Evolutionary conservation across 2,113 vertebrate species (phyloP).

Genomic region (Lamprologus ornatipinnis): DNA sequence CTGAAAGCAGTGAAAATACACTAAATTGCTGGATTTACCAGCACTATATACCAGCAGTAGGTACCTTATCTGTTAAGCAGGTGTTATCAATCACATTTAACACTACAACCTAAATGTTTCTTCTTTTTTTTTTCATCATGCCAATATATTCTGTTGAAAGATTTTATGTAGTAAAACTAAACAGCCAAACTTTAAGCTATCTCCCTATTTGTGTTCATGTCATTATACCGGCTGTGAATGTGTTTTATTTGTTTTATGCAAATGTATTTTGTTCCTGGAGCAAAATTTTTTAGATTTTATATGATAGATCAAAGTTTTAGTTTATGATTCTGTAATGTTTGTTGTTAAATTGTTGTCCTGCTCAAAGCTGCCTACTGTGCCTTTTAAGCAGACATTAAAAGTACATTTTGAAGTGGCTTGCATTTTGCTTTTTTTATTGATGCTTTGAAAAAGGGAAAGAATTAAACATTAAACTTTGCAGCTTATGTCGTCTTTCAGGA

Average conservation of each 20-base stretch:
- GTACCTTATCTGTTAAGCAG: neutral
- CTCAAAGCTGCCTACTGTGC: conserved; percentile 20
- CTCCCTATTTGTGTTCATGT: neutral
- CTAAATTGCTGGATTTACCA: neutral
- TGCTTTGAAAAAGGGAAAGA: neutral
- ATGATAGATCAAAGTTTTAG: neutral
- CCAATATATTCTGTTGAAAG: neutral
- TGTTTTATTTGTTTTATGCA: neutral
- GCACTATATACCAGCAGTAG: neutral
- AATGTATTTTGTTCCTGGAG: neutral
- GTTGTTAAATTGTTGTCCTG: neutral
- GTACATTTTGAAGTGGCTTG: neutral
- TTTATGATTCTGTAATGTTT: neutral
- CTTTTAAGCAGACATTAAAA: conserved; percentile 31
- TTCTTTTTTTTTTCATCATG: neutral
- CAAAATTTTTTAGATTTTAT: neutral
- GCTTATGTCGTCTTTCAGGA: neutral
- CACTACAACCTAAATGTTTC: neutral
- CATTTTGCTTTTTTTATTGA: neutral
- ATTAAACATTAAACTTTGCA: neutral
- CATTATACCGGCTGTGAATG: neutral
- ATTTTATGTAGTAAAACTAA: neutral
- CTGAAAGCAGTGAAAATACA: neutral
- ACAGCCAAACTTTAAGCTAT: neutral
- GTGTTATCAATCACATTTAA: neutral